phyloP scores from a whole-genome alignment of 2,797 vertebrate species.

The Stomatorhinus walkeri region DNA sequence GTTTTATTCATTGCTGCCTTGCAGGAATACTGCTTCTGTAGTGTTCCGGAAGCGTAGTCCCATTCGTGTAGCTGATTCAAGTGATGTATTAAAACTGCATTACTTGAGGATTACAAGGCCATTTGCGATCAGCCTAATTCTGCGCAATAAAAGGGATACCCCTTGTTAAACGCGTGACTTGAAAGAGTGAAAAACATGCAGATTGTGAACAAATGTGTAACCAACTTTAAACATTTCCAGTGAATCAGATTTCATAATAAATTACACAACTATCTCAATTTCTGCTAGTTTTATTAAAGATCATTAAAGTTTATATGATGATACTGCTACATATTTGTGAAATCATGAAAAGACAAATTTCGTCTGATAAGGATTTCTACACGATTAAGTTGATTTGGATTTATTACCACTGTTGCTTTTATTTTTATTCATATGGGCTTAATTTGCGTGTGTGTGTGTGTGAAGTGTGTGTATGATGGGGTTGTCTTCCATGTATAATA shows the following conservation, averaged over 20 bases:
- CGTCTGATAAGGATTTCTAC: not conserved
- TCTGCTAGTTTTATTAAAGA: not conserved
- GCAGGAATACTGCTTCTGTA: not conserved
- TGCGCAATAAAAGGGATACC: not conserved
- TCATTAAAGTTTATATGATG: not conserved
- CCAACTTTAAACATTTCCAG: not conserved
- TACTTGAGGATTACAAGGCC: not conserved
- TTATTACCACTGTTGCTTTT: not conserved
- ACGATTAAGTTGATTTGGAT: not conserved
- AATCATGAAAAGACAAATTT: not conserved
- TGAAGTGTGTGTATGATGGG: not conserved
- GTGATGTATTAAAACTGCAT: not conserved
- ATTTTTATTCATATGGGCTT: not conserved
- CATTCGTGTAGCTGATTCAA: not conserved
- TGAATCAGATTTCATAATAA: slow-evolving; percentile 1
- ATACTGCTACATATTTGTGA: not conserved
- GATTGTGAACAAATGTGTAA: not conserved
- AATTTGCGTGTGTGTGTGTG: not conserved
- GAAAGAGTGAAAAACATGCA: not conserved
- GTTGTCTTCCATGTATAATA: not conserved
- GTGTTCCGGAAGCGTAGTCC: not conserved
- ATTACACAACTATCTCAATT: not conserved
- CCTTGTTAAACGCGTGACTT: not conserved
- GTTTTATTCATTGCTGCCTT: not conserved
- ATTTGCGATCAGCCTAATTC: not conserved